Percentiles rank a stretch among this genome's conserved stretches.
Conservation (phyloP, 2,888 invertebrate genomes). For the Ariolimax columbianus region DNA sequence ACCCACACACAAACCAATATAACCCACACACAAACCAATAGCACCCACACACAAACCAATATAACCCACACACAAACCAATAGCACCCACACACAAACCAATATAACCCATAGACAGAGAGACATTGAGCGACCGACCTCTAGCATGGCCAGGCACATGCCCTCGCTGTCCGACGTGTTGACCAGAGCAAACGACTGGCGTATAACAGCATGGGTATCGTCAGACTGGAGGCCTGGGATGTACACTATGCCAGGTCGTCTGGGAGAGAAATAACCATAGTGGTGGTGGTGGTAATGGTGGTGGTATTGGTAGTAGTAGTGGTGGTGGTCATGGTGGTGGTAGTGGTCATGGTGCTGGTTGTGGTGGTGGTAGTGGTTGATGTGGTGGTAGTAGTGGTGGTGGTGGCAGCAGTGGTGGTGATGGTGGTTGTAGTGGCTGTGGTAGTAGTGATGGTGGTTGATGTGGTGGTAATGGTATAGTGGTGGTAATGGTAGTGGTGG, state of each 20-base stretch:
- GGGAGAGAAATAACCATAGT: neutral
- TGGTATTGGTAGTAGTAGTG: neutral
- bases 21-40: too few relatives aligned
- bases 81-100: neutral
- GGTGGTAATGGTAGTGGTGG: too few relatives aligned
- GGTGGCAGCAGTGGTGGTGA: too few relatives aligned
- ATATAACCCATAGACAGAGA: neutral
- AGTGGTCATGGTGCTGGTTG: too few relatives aligned
- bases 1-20: neutral
- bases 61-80: neutral
- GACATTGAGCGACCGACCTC: slow-evolving; percentile 63
- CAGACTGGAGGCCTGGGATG: slow-evolving; percentile 62
- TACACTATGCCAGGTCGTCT: slow-evolving; percentile 64
- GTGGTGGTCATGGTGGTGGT: too few relatives aligned
- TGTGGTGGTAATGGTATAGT: too few relatives aligned
- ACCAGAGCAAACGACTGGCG: slow-evolving; percentile 69
- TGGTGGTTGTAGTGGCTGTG: too few relatives aligned
- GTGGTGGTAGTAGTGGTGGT: too few relatives aligned
- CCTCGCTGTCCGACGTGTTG: slow-evolving; percentile 76
- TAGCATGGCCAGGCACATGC: slow-evolving; percentile 74
- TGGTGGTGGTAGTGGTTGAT: too few relatives aligned
- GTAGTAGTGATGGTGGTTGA: too few relatives aligned
- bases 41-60: neutral
- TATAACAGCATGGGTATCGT: slow-evolving; percentile 70
- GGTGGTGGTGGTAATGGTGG: too few relatives aligned